Conservation (phyloP, 2,797 vertebrate species). For the Champsocephalus esox region DNA sequence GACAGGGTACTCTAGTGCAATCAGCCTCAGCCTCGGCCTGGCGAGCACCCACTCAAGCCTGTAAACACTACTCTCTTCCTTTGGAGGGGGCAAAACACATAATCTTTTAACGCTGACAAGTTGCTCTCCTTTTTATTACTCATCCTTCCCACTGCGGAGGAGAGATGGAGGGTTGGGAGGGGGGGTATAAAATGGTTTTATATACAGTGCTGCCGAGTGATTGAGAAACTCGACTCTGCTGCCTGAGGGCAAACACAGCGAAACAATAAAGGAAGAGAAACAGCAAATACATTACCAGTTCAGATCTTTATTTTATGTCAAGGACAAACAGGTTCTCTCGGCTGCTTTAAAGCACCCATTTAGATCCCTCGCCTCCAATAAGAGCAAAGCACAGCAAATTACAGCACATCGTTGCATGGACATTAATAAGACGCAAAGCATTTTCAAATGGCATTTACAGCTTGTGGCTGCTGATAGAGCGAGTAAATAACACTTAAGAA, state of each 20-base stretch:
- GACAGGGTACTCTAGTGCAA: conserved; percentile 86
- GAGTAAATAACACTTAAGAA: conserved; percentile 72
- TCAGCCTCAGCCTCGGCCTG: conserved; percentile 86
- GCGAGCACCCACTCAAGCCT: conserved; percentile 85
- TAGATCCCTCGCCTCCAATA: conserved; percentile 72
- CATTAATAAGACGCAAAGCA: conserved; percentile 76
- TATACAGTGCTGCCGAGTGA: conserved; percentile 71
- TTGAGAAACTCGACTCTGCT: conserved; percentile 81
- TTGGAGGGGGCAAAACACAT: conserved; percentile 85
- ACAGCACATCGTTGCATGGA: conserved; percentile 63
- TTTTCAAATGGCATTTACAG: conserved; percentile 79
- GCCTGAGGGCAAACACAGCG: conserved; percentile 79
- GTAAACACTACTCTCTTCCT: conserved; percentile 88
- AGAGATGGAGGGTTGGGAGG: conserved; percentile 50
- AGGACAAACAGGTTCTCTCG: conserved; percentile 80
- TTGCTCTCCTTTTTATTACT: conserved; percentile 86
- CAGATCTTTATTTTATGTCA: conserved; percentile 83
- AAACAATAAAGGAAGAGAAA: conserved; percentile 80
- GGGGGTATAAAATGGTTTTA: conserved; percentile 79
- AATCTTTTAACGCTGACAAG: conserved; percentile 85
- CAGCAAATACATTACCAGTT: conserved; percentile 81
- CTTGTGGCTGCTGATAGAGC: conserved; percentile 66
- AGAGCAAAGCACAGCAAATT: conserved; percentile 73
- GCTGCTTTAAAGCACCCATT: conserved; percentile 75
- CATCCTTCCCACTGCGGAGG: conserved; percentile 74